Evolutionary conservation across 2,113 vertebrate species (phyloP).

Genomic region (Himantopus leucocephalus): DNA sequence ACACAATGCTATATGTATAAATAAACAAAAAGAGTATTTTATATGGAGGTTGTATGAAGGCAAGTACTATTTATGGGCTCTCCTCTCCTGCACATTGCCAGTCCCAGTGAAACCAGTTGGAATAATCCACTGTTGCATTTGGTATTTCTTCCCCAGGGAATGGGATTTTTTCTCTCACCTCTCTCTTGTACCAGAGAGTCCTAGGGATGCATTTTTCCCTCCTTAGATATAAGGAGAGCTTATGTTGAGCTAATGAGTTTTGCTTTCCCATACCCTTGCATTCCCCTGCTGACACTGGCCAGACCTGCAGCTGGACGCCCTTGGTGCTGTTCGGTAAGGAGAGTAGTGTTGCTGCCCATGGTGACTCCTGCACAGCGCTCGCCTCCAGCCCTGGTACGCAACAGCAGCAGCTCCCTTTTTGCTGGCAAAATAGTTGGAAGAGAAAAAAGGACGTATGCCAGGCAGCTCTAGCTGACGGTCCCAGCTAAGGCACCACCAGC

Average conservation of each 20-base stretch:
- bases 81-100: background rate
- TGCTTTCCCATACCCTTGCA: background rate
- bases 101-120: background rate
- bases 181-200: background rate
- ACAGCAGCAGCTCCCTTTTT: background rate
- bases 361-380: background rate
- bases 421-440: background rate
- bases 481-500: background rate
- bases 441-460: background rate
- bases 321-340: background rate
- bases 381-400: background rate
- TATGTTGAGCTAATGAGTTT: background rate
- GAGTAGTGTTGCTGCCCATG: rapidly evolving
- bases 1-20: background rate
- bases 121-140: background rate
- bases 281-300: background rate
- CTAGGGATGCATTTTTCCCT: background rate
- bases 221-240: background rate
- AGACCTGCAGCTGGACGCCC: background rate
- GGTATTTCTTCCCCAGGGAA: background rate
- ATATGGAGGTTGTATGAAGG: background rate
- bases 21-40: background rate
- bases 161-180: background rate
- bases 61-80: background rate
- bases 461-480: background rate